Evolutionary conservation across 2,888 invertebrate species (phyloP), one percentile per base, ranked within the genome.

Genomic region (Uloborus plumipes): DNA sequence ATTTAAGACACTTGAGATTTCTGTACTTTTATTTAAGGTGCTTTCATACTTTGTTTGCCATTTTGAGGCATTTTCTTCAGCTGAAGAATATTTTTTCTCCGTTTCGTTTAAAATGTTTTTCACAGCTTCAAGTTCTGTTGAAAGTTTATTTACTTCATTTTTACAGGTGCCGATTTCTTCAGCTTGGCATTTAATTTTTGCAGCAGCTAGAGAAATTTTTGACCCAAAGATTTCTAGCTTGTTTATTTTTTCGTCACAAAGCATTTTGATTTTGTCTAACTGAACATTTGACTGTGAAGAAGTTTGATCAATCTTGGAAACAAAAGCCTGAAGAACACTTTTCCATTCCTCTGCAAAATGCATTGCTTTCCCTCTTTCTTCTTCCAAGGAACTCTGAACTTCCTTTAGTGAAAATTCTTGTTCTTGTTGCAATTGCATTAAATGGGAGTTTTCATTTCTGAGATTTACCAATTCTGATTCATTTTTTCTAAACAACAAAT

Each of bases 161-260:
- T 64, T 76, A 16, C 71, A 69, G 4, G 76, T 26, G 7, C 4
- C 16, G 20, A 83, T 67, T n/a, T 64, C 71, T 18, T 66, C 16
- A 26, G 16, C 49, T 47, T 72, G 51, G 14, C 65, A 58, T 76
- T 81, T 65, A n/a, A 4, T 71, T n/a, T 61, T 53, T 2, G 51
- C 6, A 50, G n/a, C 26, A 50, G 61, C 7, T 61, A 49, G 49
- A 16, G 53, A 31, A 49, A 67, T 47, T 53, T 81, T 51, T 18
- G 70, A 26, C 47, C 76, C 67, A 20, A 70, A 18, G 59, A 15
- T 20, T 65, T 84, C 65, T 16, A 74, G 16, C 20, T 79, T 67
- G 1, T 9, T 26, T 53, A 70, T 62, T n/a, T 62, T 69, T 55
- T 69, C 53, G 50, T 64, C 49, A 3, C 73, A 15, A 22, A 53